Evolutionary conservation across 1,140 invertebrate species (phyloP), one percentile per base, ranked within the genome.

Genomic region (Globodera rostochiensis): DNA sequence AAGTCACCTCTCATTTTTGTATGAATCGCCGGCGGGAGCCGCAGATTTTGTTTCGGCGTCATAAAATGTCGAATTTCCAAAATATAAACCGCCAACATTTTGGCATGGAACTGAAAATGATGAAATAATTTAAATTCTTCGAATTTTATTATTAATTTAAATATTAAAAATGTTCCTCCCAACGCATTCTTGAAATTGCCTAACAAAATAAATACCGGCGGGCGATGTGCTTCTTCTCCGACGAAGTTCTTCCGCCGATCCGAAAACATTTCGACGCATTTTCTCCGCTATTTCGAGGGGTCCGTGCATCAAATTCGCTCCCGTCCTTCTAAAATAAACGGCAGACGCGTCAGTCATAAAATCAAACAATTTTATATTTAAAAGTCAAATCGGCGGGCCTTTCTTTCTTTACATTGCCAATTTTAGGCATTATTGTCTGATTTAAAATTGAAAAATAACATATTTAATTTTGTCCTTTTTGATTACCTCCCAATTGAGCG

Each of bases 201-300:
- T 36, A 36, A 36, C 36, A 36, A 36, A 36, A 36, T 36, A 36
- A 36, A 36, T 53, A 53, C 50, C 50, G 11, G 50, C 50, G 11
- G 50, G 50, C 11, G 50, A 53, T 13, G 50, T 78, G 83, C 73
- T 84, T 36, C n/a, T 36, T 53, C 46, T n/a, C 21, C 57, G 73
- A 2, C 80, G 84, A 50, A 86, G 87, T 53, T 86, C 86, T 47
- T 86, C 85, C 5, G 87, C 86, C 15, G 85, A 86, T 6, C 85
- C 85, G 60, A 88, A 86, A 45, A 89, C 87, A 74, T 79, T 84
- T 47, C 74, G 47, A 79, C 87, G 87, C 19, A 86, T 83, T 60
- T 74, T 79, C 74, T 85, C 81, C n/a, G 84, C 84, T 46, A 85
- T 79, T 53, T 82, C 84, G 7, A 89, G 49, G 0, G 85, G 85